Conservation (phyloP, 2,113 vertebrate genomes). For the Oreocharis arfaki region DNA sequence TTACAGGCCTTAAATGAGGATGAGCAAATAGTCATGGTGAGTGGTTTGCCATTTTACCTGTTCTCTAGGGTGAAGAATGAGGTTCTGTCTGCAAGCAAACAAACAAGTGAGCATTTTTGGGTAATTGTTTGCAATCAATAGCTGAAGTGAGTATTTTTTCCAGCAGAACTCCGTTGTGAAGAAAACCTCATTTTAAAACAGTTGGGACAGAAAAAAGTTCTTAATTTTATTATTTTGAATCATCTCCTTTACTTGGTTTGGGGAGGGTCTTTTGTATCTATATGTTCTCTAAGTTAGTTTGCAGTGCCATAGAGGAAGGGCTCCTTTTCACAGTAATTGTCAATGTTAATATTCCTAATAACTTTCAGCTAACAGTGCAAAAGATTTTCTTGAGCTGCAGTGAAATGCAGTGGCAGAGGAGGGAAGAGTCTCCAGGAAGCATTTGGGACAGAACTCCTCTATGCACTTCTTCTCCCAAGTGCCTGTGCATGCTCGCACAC, state of each 20-base stretch:
- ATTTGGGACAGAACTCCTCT: not conserved
- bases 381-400: not conserved
- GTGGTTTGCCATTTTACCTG: not conserved
- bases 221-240: not conserved
- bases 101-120: not conserved
- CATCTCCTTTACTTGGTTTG: not conserved
- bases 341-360: not conserved
- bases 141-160: not conserved
- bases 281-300: not conserved
- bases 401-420: not conserved
- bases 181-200: not conserved
- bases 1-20: conserved; percentile 22
- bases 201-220: not conserved
- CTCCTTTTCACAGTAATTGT: not conserved
- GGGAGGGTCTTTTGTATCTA: not conserved
- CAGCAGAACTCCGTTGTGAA: not conserved
- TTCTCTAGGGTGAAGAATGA: not conserved
- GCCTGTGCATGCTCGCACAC: rapidly evolving
- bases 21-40: not conserved
- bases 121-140: not conserved
- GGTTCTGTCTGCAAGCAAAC: not conserved
- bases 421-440: not conserved
- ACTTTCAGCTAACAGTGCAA: not conserved
- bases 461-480: rapidly evolving
- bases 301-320: not conserved